A percentile compares a stretch with the other conserved stretches of the same genome.
Conservation (phyloP, 2,113 vertebrate species). For the Channa argus region DNA sequence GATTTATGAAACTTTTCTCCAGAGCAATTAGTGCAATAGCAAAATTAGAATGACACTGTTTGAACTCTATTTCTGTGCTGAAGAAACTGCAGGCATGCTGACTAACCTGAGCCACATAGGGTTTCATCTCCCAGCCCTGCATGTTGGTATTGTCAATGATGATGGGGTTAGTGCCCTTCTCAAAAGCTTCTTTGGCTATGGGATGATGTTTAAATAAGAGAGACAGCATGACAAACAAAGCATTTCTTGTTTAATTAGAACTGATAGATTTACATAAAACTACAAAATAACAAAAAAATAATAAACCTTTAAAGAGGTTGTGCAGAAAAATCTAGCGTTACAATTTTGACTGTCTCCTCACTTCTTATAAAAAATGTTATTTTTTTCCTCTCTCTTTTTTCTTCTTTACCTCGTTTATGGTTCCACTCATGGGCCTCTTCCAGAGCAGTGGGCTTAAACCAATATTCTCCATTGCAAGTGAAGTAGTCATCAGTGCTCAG, state of each 20-base stretch:
- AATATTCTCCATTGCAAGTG: slow-evolving; percentile 85
- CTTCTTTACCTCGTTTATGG: slow-evolving; percentile 87
- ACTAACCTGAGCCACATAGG: slow-evolving; percentile 95
- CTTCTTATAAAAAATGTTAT: not conserved
- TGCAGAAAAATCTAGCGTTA: too few relatives aligned
- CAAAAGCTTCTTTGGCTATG: slow-evolving; percentile 92
- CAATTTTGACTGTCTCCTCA: not conserved
- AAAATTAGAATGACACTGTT: not conserved
- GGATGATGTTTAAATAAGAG: slow-evolving; percentile 17
- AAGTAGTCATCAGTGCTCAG: slow-evolving; percentile 97
- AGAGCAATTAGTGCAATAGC: not conserved
- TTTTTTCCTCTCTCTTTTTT: too few relatives aligned
- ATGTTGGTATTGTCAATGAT: slow-evolving; percentile 99
- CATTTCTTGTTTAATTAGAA: not conserved
- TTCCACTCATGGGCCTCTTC: slow-evolving; percentile 96
- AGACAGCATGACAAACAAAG: slow-evolving; percentile 24
- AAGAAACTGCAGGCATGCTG: slow-evolving; percentile 7
- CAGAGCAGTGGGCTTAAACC: slow-evolving; percentile 85
- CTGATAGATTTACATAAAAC: not conserved
- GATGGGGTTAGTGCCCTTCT: slow-evolving; percentile 88
- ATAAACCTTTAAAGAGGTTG: too few relatives aligned
- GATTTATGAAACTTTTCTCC: not conserved
- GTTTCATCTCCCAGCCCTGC: slow-evolving; percentile 98
- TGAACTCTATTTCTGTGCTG: not conserved
- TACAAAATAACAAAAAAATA: too few relatives aligned